Percentiles rank a stretch among this genome's conserved stretches.
These are phyloP conservation scores for Onychorhynchus coronatus DNA, from an alignment of 2,113 vertebrate genomes.

Conservation along the genomic window DNA sequence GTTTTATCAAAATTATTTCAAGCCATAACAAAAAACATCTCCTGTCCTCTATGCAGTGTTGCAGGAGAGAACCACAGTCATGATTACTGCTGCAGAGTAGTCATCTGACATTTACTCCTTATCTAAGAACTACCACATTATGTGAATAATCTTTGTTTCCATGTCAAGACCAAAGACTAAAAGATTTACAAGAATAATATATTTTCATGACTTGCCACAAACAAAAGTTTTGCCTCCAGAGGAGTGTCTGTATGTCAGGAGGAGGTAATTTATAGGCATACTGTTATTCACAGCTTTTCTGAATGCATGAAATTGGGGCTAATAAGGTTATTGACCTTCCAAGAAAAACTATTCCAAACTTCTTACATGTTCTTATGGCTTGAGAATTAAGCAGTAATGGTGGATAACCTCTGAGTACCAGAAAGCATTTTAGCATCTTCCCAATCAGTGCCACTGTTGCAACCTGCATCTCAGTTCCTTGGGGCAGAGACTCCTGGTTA, in stretches of 20 bases:
- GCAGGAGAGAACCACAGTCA: neutral
- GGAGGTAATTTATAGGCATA: neutral
- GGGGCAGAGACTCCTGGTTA: neutral
- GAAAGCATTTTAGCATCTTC: neutral
- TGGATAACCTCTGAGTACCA: neutral
- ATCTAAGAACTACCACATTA: neutral
- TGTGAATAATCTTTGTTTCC: neutral
- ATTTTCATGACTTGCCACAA: neutral
- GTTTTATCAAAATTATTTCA: neutral
- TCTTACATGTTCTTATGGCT: neutral
- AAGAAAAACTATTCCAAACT: neutral
- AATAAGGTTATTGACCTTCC: neutral
- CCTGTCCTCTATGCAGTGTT: neutral
- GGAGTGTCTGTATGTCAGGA: neutral
- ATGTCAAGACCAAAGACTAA: neutral
- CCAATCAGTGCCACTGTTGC: neutral
- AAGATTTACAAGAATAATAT: neutral
- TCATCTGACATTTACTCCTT: neutral
- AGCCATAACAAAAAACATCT: conserved; percentile 17
- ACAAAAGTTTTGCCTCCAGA: neutral
- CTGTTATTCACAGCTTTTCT: neutral
- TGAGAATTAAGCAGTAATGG: neutral
- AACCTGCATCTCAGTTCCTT: neutral
- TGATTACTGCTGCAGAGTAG: neutral
- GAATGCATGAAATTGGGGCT: neutral